A percentile compares a stretch with the other conserved stretches of the same genome.
Evolutionary conservation across 2,113 vertebrate genomes (phyloP).

Genomic region (Pollimyrus isidori): DNA sequence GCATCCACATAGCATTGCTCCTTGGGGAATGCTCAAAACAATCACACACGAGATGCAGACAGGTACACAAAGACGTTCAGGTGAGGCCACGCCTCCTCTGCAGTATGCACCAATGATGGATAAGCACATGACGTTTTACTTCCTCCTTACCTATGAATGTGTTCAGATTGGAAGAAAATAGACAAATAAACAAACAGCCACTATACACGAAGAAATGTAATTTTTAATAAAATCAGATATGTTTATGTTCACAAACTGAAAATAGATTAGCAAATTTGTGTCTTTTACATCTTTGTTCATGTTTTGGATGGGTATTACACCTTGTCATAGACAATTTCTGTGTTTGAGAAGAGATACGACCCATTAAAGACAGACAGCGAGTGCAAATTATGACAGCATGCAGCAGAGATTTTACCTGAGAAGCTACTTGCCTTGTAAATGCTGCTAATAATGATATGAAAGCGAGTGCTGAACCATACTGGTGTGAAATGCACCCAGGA

Average conservation of each 20-base stretch:
- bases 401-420: background rate
- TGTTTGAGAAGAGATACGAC: background rate
- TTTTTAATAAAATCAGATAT: background rate
- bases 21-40: conserved; percentile 6
- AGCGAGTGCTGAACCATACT: background rate
- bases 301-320: background rate
- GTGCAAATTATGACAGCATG: background rate
- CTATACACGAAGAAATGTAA: background rate
- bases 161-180: background rate
- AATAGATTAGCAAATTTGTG: background rate
- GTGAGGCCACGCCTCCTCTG: background rate
- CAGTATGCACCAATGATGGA: background rate
- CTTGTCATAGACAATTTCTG: background rate
- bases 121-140: background rate
- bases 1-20: background rate
- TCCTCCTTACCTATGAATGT: background rate
- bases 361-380: background rate
- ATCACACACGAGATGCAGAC: background rate
- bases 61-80: background rate
- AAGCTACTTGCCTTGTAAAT: background rate
- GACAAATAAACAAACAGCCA: background rate
- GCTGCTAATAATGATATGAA: background rate
- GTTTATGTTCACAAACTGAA: background rate
- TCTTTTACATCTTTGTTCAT: background rate
- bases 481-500: conserved; percentile 22